phyloP scores from a whole-genome alignment of 2,113 vertebrate genomes.

The Charadrius vociferus region DNA sequence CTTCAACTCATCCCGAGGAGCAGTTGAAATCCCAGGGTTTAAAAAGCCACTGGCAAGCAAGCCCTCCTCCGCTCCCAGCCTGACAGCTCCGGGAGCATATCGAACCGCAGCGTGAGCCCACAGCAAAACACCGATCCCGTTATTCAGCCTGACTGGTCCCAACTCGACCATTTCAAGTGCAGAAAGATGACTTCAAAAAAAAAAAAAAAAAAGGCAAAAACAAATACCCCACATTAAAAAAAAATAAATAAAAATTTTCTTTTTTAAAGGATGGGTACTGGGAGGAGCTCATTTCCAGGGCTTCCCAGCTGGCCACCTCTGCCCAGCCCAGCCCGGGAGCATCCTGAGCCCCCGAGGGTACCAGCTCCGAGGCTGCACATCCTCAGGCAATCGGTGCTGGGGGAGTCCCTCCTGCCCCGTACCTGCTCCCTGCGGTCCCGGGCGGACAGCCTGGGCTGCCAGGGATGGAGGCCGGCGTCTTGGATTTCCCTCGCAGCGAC shows the following conservation, averaged over 20 bases:
- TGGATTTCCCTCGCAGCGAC: background rate
- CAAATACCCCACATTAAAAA: background rate
- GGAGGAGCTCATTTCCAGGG: background rate
- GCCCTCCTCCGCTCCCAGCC: background rate
- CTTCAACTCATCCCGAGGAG: background rate
- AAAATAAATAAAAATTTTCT: no score
- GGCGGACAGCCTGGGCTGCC: accelerated
- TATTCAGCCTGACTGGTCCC: background rate
- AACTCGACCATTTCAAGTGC: background rate
- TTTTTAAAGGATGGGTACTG: background rate
- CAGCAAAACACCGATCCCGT: background rate
- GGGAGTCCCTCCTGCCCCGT: background rate
- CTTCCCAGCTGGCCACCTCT: background rate
- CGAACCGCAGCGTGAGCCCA: background rate
- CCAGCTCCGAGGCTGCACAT: background rate
- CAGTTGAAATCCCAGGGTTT: background rate
- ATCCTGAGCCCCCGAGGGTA: accelerated
- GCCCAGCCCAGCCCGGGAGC: background rate
- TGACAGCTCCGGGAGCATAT: background rate
- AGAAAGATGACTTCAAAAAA: background rate
- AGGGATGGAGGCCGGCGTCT: accelerated
- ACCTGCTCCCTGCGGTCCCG: background rate
- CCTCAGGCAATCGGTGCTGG: background rate
- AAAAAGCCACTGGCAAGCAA: background rate
- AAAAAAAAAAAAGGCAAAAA: background rate